Conservation (phyloP, 1,140 invertebrate species). For the Calliphora vicina region DNA sequence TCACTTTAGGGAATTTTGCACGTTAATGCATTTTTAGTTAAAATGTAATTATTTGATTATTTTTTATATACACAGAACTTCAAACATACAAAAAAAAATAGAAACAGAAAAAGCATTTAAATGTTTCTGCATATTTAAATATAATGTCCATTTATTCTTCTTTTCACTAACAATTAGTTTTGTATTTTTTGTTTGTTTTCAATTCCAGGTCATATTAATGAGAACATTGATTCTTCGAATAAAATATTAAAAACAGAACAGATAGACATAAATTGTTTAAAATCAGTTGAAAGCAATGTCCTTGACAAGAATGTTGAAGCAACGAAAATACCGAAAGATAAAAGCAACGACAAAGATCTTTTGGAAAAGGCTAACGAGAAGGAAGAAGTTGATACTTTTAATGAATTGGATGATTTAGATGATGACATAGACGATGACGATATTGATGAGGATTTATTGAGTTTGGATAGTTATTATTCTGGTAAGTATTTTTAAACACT, state of each 20-base stretch:
- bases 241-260: not conserved
- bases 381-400: slow-evolving; percentile 41
- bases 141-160: too few species aligned
- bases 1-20: slow-evolving; percentile 27
- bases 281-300: not conserved
- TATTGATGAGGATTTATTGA: slow-evolving; percentile 54
- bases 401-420: slow-evolving; percentile 38
- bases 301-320: not conserved
- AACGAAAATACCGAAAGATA: not conserved
- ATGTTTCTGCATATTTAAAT: too few species aligned
- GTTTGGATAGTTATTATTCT: slow-evolving; percentile 57
- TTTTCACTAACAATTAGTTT: too few species aligned
- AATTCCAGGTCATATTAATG: not conserved
- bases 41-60: slow-evolving; percentile 34
- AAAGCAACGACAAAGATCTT: not conserved
- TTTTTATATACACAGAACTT: not conserved
- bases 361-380: not conserved
- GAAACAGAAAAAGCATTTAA: too few species aligned
- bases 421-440: slow-evolving; percentile 38
- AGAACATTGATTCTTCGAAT: not conserved
- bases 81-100: not conserved
- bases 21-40: slow-evolving; percentile 36
- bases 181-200: too few species aligned
- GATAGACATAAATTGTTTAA: not conserved
- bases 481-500: too few species aligned